Conservation (phyloP, 2,113 vertebrate species). For the Geococcyx californianus region DNA sequence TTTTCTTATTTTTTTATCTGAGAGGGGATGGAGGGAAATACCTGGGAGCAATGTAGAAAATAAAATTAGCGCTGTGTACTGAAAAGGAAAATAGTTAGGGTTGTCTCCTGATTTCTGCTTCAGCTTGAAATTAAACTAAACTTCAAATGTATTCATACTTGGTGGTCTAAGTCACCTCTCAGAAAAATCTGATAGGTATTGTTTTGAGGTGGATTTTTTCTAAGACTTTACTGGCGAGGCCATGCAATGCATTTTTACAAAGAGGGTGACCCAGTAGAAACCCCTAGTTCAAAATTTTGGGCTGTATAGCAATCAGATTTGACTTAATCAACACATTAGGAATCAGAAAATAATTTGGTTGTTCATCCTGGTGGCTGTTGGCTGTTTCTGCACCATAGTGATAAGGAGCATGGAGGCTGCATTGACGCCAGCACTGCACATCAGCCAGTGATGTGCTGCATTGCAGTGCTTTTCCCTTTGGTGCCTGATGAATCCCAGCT, state of each 20-base stretch:
- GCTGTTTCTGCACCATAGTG: neutral
- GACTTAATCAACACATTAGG: neutral
- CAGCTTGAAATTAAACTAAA: neutral
- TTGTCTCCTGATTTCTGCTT: neutral
- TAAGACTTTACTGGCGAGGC: neutral
- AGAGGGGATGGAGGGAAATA: neutral
- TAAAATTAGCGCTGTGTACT: neutral
- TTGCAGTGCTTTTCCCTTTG: neutral
- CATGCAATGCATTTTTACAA: neutral
- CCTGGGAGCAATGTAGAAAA: neutral
- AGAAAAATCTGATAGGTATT: neutral
- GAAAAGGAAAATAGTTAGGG: neutral
- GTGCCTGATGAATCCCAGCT: neutral
- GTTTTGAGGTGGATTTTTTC: neutral
- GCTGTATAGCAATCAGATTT: neutral
- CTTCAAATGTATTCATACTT: neutral
- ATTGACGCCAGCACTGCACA: neutral
- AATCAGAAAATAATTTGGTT: neutral
- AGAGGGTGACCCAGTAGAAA: neutral
- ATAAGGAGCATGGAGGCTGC: neutral
- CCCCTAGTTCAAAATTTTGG: neutral
- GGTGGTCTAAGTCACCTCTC: neutral
- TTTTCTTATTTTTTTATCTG: neutral
- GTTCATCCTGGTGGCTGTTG: neutral
- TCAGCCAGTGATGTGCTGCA: neutral